phyloP scores from a whole-genome alignment of 1,140 invertebrate genomes.

The Venustaconcha ellipsiformis region DNA sequence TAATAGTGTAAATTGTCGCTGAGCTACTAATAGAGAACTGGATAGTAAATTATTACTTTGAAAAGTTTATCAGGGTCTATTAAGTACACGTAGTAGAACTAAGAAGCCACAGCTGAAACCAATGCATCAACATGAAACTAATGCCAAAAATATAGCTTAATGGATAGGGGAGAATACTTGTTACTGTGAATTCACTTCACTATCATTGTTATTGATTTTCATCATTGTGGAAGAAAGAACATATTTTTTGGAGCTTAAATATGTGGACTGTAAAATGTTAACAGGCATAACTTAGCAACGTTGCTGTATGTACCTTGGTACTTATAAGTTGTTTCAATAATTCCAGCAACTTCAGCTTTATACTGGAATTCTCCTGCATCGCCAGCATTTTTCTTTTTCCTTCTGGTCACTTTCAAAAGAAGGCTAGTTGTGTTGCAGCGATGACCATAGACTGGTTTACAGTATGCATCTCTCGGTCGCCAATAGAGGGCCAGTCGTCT shows the following conservation, averaged over 20 bases:
- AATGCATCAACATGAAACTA: too few relatives aligned
- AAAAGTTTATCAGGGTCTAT: too few relatives aligned
- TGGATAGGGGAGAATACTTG: too few relatives aligned
- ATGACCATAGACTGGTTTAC: conserved; percentile 82
- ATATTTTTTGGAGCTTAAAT: neutral
- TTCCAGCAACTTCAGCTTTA: conserved; percentile 76
- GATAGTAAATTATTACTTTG: too few relatives aligned
- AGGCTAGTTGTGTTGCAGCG: conserved; percentile 75
- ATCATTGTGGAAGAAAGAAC: neutral
- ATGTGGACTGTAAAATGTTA: neutral
- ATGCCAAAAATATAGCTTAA: too few relatives aligned
- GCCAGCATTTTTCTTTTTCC: conserved; percentile 51
- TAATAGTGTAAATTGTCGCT: too few relatives aligned
- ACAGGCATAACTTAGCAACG: neutral
- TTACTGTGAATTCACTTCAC: too few relatives aligned
- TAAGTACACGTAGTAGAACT: too few relatives aligned
- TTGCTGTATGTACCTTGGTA: conserved; percentile 77
- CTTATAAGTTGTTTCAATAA: conserved; percentile 77
- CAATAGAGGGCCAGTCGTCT: conserved; percentile 82
- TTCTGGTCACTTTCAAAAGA: conserved; percentile 76
- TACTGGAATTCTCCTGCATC: conserved; percentile 46
- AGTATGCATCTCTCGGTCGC: conserved; percentile 86
- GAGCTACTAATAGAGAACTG: too few relatives aligned
- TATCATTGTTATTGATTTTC: neutral
- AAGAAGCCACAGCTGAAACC: too few relatives aligned